Evolutionary conservation across 1,140 invertebrate genomes (phyloP), one percentile per base, ranked within the genome.

Genomic region (Brachionus sp.): DNA sequence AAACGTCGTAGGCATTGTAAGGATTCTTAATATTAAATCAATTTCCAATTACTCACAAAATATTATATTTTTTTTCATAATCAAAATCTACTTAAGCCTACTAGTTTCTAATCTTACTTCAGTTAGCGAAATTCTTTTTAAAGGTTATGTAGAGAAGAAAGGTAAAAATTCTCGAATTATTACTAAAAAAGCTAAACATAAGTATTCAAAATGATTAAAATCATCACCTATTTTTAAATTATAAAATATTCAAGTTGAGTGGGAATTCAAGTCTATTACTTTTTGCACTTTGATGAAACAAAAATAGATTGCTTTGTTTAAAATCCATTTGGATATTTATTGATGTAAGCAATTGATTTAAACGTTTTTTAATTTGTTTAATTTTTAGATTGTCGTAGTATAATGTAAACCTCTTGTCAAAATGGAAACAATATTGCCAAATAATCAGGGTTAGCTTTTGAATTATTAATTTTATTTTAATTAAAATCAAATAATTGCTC

Each of bases 401-500:
- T 16, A 9, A 57, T 57, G 50, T 57, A 57, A 57, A 57, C 50
- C 50, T 57, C 50, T 57, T 57, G 50, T 57, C 50, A 19, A 19
- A 57, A 57, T 57, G 50, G 50, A 57, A 57, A 23, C 50, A 57
- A 57, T 57, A 57, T 23, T 57, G 16, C 16, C 19, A 19, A 57
- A 57, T 57, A 57, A n/a, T 57, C 50, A 57, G 50, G 50, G 50
- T 57, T 57, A 57, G 50, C 50, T 57, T 57, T 57, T 57, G 50
- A 57, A 57, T 57, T 57, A 57, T 57, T 57, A 57, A 57, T 57
- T 57, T 57, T 57, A 16, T 57, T 57, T 57, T 57, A 57, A 57
- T 57, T 57, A 57, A 57, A 57, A 57, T 57, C 50, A 57, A 57
- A 57, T 57, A 57, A 57, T 57, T 57, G 50, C 50, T 57, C 50